Base-by-base conservation (phyloP, 2,797 vertebrate genomes). In the Clarias laeviceps region DNA sequence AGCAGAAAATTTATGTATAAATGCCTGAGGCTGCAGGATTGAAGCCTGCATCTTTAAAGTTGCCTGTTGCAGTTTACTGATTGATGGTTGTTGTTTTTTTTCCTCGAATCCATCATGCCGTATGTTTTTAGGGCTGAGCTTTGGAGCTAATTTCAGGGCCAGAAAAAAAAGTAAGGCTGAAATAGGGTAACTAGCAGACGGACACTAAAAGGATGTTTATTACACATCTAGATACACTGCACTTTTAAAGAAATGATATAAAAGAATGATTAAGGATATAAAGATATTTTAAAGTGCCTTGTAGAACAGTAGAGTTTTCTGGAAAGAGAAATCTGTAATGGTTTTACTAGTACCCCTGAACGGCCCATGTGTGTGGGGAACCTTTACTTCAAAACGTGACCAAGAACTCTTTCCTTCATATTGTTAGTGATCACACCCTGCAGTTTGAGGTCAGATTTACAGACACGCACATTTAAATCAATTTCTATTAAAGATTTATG, bases 21-120 rank as follows among this genome's bases (percentile, higher is more conserved):
- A 87, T 59, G 57, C 11, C 59, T 57, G 34, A 40, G 82, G 91
- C 82, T 85, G 76, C 73, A 81, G 66, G 40, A 24, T 18, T 18
- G 9, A 40, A 57, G 34, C 40, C 24, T 54, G 57, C 24, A 59
- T 84, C 24, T 84, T 57, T 37, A 86, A 76, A 8, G 4, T 62
- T 37, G 5, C 20, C 32, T 34, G 18, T 37, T 4, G 15, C 37
- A 29, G 17, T 50, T 50, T 22, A 74, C 50, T 59, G 34, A 56
- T 82, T 40, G 37, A 40, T 40, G 37, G 0, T 40, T 40, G n/a
- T 18, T 70, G 6, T 82, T 24, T 27, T 80, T 50, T 27, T 20
- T 65, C 45, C 15, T 54, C 5, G 12, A 61, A 4, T 37, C 5
- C 27, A 24, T 59, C 27, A 7, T 7, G 1, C n/a, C 27, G 24